Base-by-base conservation (phyloP, 2,113 vertebrate species). In the Marcusenius ussheri region DNA sequence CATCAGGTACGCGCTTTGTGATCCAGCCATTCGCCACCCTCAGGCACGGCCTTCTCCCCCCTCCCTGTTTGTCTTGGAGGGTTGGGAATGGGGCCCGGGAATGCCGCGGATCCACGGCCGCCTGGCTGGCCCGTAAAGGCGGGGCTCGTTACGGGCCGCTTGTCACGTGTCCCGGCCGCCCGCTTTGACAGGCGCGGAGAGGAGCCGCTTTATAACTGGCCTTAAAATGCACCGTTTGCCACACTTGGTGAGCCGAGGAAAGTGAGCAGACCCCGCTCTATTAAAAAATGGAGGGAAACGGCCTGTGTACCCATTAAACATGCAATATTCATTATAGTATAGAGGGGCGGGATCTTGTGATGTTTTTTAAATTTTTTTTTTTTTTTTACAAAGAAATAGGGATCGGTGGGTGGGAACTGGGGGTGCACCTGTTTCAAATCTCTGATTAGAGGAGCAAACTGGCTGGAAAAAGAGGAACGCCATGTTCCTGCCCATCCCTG, bases 361-460 rank as follows among this genome's bases (percentile, higher is more conserved):
- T 90, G 83, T 89, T 91, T 9, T 84, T 90, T 92, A 0, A 3
- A 39, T 74, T 50, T 74, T 86, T 77, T 35, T 42, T 3, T 42
- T 50, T 31, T 24, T 46, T 46, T 31, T 13, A 62, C 24, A n/a
- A n/a, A 62, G 9, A 70, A 70, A 31, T 31, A 27, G 3, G 66
- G 31, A 46, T n/a, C 3, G 5, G 19, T 77, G 35, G 24, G 66
- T 58, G 88, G 35, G 31, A 53, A 51, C 88, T 45, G 39, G 83
- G 66, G 31, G 58, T 70, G 27, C 89, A 90, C 90, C 90, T 92
- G 91, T 92, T 92, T 92, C 50, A 88, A 90, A 93, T 92, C 47
- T 74, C 49, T 74, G 49, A 74, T 80, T 70, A 53, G 62, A 88
- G 62, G 86, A 88, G 11, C 35, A 77, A 47, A 80, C 46, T 77